Evolutionary conservation across 2,888 invertebrate species (phyloP), one percentile per base, ranked within the genome.

Genomic region (Eretmocerus hayati): DNA sequence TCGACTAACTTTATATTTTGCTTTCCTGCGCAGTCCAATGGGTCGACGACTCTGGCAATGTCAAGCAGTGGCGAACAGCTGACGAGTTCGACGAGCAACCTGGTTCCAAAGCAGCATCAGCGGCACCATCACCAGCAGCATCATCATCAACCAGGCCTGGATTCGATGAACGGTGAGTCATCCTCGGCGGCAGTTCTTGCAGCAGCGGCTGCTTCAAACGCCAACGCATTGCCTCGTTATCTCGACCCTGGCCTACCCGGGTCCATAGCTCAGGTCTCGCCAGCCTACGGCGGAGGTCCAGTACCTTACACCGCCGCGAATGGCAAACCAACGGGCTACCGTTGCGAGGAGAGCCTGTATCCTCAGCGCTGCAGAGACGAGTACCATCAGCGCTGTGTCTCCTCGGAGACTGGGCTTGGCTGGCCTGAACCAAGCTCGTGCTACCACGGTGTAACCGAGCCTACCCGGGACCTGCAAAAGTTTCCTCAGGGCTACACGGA

Each of bases 111-210:
- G 40, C n/a, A n/a, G n/a, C 67, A 61, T 45, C 65, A 64, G 48
- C 67, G 66, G 15, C 65, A 67, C 19, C 62, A 63, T 49, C 62
- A 60, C 42, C 43, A 60, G 32, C 53, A 32, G 30, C 49, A 42
- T 13, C 44, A 36, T 5, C 50, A 59, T 45, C 65, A 64, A 48
- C 64, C 64, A n/a, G 66, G 66, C 22, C 63, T 65, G 50, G 71
- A 72, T 49, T 66, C 70, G 20, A 59, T 70, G 33, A 71, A 71
- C 65, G 71, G 71, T 72, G 70, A 69, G 71, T 71, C 69, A 48
- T 58, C 59, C 9, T n/a, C 11, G 13, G 8, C 19, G 4, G 23
- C 40, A 35, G 35, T 16, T 21, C 39, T n/a, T 9, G 35, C n/a
- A 18, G 21, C 26, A 31, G 39, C 46, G 8, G 35, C 52, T 3